Evolutionary conservation across 2,888 invertebrate species (phyloP).

Genomic region (Yponomeuta plumbellus): DNA sequence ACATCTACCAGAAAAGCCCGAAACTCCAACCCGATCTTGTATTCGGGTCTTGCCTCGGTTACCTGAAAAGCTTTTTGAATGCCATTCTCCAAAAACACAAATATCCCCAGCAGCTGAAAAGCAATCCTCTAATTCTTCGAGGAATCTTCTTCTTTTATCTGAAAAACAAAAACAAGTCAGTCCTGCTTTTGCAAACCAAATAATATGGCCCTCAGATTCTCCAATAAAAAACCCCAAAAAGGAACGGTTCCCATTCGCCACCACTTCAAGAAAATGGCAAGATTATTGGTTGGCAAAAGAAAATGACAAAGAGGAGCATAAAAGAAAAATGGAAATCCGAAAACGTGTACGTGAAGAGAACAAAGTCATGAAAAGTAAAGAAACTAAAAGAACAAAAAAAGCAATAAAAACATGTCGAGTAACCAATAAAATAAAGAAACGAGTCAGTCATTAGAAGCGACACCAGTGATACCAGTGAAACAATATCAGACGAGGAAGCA

Average conservation of each 20-base stretch:
- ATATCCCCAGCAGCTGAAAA: not conserved
- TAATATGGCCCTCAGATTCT: constrained; percentile 6
- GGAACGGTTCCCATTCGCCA: constrained; percentile 4
- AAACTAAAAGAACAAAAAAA: too few species aligned
- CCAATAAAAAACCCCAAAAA: not conserved
- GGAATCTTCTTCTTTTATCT: constrained; percentile 4
- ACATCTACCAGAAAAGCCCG: constrained; percentile 1
- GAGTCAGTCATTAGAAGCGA: too few species aligned
- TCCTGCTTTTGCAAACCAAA: not conserved
- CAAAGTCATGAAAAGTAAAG: too few species aligned
- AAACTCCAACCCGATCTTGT: not conserved
- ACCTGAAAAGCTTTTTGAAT: constrained; percentile 12
- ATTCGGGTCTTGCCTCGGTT: not conserved
- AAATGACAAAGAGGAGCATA: not conserved
- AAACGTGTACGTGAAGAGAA: too few species aligned
- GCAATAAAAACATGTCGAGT: too few species aligned
- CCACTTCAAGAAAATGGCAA: not conserved
- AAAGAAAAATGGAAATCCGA: too few species aligned
- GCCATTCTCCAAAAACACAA: constrained; percentile 5
- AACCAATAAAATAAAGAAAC: too few species aligned
- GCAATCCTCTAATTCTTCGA: not conserved
- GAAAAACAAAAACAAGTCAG: constrained; percentile 4
- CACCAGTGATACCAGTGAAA: too few species aligned
- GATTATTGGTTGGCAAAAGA: constrained; percentile 1
- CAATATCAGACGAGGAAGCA: too few species aligned